Base-by-base conservation (phyloP, 2,888 invertebrate species). In the Mesorhabditis sp. region DNA sequence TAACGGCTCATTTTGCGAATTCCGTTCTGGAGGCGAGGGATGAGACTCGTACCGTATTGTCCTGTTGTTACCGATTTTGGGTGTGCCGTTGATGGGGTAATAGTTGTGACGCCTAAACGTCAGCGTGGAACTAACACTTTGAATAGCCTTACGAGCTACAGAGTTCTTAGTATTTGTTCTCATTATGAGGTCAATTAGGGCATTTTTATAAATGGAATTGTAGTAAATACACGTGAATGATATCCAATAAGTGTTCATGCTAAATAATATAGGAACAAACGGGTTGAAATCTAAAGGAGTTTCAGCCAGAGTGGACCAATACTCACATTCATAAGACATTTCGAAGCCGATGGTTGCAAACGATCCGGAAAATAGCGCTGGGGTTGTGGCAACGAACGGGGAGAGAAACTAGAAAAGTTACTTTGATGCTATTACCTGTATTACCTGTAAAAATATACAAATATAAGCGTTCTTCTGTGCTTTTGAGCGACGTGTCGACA, bases 231-330 rank as follows among this genome's bases (percentile, higher is more conserved):
- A 50, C 58, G 58, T 50, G 58, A 50, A 50, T 13, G 58, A 50
- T 10, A 50, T 50, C 58, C 58, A 50, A 50, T 50, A 50, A 50
- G 58, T 50, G 58, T 50, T 50, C n/a, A 50, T 13, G n/a, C 58
- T 50, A n/a, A 50, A 50, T 10, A 50, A n/a, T 13, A 50, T 50
- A 50, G 58, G 58, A n/a, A 50, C n/a, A n/a, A 50, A 50, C 58
- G 58, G 58, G 58, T 50, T 50, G 58, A 50, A 50, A 50, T 50
- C 58, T 50, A n/a, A 50, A 50, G 58, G n/a, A n/a, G 58, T 50
- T 50, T 50, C n/a, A 13, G n/a, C 10, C 58, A 50, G 2, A 13
- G 7, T 50, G 7, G n/a, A 1, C 2, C 7, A n/a, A 50, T n/a
- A 50, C 58, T 50, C 58, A 50, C 58, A 50, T 50, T 50, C 58